These are phyloP conservation scores for Carassius auratus DNA, from an alignment of 2,113 vertebrate genomes.

Conservation along the genomic window DNA sequence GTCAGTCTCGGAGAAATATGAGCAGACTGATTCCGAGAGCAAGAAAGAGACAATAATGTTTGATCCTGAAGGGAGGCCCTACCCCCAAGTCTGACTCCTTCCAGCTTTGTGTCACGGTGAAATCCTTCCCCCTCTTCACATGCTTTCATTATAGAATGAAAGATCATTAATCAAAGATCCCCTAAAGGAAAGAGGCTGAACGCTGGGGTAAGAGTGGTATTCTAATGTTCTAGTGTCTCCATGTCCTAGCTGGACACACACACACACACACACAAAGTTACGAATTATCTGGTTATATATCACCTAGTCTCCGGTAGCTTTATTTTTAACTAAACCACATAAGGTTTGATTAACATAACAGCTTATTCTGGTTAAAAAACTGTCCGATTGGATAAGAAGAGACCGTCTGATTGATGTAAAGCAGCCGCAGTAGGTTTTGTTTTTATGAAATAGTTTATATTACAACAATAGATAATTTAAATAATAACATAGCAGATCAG, in stretches of 20 bases:
- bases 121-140: conserved; percentile 62
- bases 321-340: neutral
- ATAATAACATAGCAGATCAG: neutral
- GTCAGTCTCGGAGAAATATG: conserved; percentile 32
- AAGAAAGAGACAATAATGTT: neutral
- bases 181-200: conserved; percentile 49
- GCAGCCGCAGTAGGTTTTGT: neutral
- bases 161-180: conserved; percentile 71
- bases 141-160: conserved; percentile 68
- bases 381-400: neutral
- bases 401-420: neutral
- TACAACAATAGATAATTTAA: neutral
- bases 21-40: neutral
- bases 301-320: neutral
- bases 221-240: conserved; percentile 16
- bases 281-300: too few relatives aligned
- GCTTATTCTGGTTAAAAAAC: neutral
- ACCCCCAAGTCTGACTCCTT: conserved; percentile 43
- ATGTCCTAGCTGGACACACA: neutral
- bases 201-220: conserved; percentile 13
- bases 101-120: conserved; percentile 63
- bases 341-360: neutral
- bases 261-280: neutral
- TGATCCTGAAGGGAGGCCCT: conserved; percentile 35
- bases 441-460: neutral